phyloP scores from a whole-genome alignment of 1,140 invertebrate genomes.

The Aphelinus atriplicis region DNA sequence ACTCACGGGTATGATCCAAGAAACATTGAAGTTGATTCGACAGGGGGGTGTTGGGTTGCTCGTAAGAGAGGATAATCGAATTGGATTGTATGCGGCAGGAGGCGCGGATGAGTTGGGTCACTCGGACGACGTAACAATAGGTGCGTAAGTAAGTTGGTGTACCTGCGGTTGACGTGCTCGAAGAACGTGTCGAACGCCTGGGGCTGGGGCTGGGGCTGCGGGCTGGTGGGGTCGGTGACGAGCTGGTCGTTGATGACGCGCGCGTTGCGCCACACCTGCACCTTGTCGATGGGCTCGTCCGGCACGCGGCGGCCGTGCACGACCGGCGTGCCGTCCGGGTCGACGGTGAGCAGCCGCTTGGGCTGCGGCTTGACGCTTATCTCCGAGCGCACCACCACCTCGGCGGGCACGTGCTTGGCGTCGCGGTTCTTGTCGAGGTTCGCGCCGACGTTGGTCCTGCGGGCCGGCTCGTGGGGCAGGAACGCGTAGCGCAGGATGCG shows the following conservation, averaged over 20 bases:
- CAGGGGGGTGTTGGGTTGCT: too few species aligned
- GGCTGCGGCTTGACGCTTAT: constrained; percentile 56
- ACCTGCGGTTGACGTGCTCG: constrained; percentile 60
- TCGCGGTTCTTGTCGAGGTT: constrained; percentile 58
- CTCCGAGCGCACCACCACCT: constrained; percentile 73
- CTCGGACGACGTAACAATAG: too few species aligned
- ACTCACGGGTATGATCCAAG: too few species aligned
- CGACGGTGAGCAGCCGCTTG: constrained; percentile 62
- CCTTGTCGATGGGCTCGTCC: constrained; percentile 81
- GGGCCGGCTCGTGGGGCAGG: constrained; percentile 51
- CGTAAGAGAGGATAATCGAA: too few species aligned
- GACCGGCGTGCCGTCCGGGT: constrained; percentile 78
- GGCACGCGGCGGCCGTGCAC: constrained; percentile 83
- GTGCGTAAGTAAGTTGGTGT: too few species aligned
- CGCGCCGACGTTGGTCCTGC: constrained; percentile 59
- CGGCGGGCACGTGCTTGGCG: constrained; percentile 69
- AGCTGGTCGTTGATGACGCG: constrained; percentile 84
- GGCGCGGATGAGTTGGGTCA: too few species aligned
- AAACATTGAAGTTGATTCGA: too few species aligned
- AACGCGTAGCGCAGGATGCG: constrained; percentile 42
- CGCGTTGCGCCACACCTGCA: constrained; percentile 85
- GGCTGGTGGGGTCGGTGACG: constrained; percentile 60
- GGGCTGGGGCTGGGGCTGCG: constrained; percentile 28
- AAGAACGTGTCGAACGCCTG: constrained; percentile 57
- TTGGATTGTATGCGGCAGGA: too few species aligned